Conservation (phyloP, 2,113 vertebrate genomes). For the Oryzias curvinotus region DNA sequence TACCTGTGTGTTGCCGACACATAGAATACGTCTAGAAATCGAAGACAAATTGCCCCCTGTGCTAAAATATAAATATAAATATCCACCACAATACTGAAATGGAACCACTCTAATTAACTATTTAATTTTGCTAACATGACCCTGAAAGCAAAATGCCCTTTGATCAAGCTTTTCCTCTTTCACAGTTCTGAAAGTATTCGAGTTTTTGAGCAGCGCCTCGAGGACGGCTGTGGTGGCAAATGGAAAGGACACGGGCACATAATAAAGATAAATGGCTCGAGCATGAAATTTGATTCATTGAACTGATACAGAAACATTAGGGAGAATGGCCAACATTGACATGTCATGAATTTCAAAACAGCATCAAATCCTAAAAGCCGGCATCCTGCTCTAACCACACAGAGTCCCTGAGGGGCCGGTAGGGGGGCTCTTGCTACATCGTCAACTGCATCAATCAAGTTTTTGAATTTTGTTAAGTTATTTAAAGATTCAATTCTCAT, state of each 20-base stretch:
- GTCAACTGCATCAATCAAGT: conserved; percentile 49
- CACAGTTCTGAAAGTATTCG: conserved; percentile 68
- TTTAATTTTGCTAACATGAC: conserved; percentile 34
- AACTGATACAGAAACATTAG: conserved; percentile 65
- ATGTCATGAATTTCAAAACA: conserved; percentile 67
- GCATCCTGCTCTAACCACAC: conserved; percentile 60
- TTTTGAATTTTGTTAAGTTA: not conserved
- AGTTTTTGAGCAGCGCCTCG: conserved; percentile 59
- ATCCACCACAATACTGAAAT: conserved; percentile 54
- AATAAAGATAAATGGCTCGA: conserved; percentile 80
- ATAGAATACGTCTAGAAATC: conserved; percentile 35
- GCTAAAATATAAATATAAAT: conserved; percentile 46
- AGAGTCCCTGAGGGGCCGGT: conserved; percentile 42
- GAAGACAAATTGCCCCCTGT: conserved; percentile 44
- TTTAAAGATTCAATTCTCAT: no score
- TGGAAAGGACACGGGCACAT: conserved; percentile 71
- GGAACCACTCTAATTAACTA: conserved; percentile 57
- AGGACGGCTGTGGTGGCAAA: conserved; percentile 56
- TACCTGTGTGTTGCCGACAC: conserved; percentile 20
- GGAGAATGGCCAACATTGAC: conserved; percentile 67
- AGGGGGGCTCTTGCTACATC: conserved; percentile 16
- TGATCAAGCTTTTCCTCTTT: conserved; percentile 49
- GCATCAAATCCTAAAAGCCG: conserved; percentile 68
- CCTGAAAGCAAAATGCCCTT: conserved; percentile 45
- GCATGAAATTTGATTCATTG: conserved; percentile 78